A percentile compares a stretch with the other conserved stretches of the same genome.
Evolutionary conservation across 1,140 invertebrate genomes (phyloP).

Genomic region (Drosophila sulfurigaster): DNA sequence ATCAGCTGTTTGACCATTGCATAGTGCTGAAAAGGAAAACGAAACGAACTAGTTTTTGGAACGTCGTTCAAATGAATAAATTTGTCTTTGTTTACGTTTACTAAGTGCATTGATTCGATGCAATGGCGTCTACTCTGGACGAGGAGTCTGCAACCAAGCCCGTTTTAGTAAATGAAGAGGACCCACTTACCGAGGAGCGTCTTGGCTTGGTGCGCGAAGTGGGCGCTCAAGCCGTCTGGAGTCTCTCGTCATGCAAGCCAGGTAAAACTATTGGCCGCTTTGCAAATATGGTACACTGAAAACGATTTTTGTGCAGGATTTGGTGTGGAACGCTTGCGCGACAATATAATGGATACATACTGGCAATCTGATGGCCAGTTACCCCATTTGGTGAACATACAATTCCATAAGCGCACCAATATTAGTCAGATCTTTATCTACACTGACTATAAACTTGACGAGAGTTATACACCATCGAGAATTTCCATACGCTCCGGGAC

Average conservation of each 20-base stretch:
- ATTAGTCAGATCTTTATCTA: conserved; percentile 98
- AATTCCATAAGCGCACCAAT: conserved; percentile 98
- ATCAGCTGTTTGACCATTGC: conserved; percentile 25
- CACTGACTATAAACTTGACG: conserved; percentile 98
- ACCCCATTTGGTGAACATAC: conserved; percentile 98
- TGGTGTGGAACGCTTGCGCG: conserved; percentile 98
- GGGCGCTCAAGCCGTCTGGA: conserved; percentile 98
- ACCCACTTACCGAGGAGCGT: conserved; percentile 90
- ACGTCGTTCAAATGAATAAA: conserved; percentile 13
- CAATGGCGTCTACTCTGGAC: conserved; percentile 64
- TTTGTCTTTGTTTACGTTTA: conserved; percentile 28
- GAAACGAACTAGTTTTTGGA: too few relatives aligned
- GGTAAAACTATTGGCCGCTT: conserved; percentile 86
- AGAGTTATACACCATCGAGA: conserved; percentile 99
- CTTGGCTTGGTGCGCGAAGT: conserved; percentile 95
- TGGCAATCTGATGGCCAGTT: conserved; percentile 99
- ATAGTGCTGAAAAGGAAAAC: conserved; percentile 20
- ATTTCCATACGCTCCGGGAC: conserved; percentile 98
- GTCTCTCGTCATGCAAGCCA: conserved; percentile 98
- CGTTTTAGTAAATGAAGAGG: conserved; percentile 64
- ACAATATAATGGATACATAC: conserved; percentile 98
- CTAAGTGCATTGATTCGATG: neutral
- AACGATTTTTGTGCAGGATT: conserved; percentile 89
- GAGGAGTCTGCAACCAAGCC: conserved; percentile 58
- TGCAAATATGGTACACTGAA: neutral